phyloP scores from a whole-genome alignment of 2,113 vertebrate species.

The Psephotus haematonotus region DNA sequence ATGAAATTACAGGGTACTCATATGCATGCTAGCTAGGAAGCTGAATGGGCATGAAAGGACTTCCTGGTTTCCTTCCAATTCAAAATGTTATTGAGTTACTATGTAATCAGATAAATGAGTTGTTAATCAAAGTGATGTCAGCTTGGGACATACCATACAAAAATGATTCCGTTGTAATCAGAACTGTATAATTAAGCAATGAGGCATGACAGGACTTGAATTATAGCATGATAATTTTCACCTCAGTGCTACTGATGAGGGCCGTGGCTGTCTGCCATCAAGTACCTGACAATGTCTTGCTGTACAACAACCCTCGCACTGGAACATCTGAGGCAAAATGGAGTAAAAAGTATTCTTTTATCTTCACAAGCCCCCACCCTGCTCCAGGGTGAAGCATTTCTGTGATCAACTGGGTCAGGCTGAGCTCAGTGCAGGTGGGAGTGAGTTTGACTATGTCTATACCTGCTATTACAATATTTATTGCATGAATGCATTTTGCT shows the following conservation, averaged over 20 bases:
- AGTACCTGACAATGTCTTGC: conserved; percentile 5
- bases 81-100: conserved; percentile 69
- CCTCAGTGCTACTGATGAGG: conserved; percentile 44
- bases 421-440: background rate
- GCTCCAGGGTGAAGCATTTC: conserved; percentile 7
- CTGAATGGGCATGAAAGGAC: conserved; percentile 64
- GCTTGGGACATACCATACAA: conserved; percentile 65
- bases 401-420: conserved; percentile 27
- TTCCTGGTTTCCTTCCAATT: conserved; percentile 65
- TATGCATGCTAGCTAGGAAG: conserved; percentile 10
- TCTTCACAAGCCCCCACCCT: background rate
- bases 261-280: conserved; percentile 47
- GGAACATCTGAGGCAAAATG: conserved; percentile 32
- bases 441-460: background rate
- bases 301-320: background rate
- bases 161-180: conserved; percentile 68
- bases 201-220: conserved; percentile 67
- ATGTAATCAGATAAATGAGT: conserved; percentile 70
- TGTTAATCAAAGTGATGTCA: conserved; percentile 72
- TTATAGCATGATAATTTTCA: conserved; percentile 57
- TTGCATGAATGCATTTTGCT: background rate
- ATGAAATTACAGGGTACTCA: conserved; percentile 54
- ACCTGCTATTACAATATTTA: conserved; percentile 1
- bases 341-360: conserved; percentile 35
- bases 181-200: conserved; percentile 64